Conservation (phyloP, 2,113 vertebrate genomes). For the Eupsittula cactorum region DNA sequence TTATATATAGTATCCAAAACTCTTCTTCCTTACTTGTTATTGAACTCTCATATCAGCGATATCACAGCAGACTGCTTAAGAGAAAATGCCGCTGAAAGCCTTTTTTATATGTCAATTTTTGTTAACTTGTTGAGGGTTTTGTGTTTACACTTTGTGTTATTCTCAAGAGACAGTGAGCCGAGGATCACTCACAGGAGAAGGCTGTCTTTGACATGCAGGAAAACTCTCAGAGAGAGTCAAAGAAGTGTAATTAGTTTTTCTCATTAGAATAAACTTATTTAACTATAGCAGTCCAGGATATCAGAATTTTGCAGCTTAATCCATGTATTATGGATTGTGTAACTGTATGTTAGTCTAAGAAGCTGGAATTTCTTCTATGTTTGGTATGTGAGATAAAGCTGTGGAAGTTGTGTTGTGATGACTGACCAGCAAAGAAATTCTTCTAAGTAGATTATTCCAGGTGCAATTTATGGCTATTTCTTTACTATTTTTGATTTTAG, state of each 20-base stretch:
- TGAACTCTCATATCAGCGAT: not conserved
- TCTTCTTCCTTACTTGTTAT: not conserved
- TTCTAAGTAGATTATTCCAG: not conserved
- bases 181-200: not conserved
- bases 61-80: not conserved
- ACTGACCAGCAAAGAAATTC: not conserved
- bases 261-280: not conserved
- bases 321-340: not conserved
- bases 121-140: not conserved
- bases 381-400: not conserved
- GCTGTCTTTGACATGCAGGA: not conserved
- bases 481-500: not conserved
- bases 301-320: not conserved
- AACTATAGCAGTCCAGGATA: not conserved
- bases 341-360: not conserved
- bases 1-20: not conserved
- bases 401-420: not conserved
- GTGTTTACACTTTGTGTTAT: not conserved
- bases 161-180: not conserved
- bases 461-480: not conserved
- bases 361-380: not conserved
- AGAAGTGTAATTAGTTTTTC: not conserved
- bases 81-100: not conserved
- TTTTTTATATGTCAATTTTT: not conserved
- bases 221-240: not conserved